Evolutionary conservation across 2,888 invertebrate genomes (phyloP).

Genomic region (Nipponacmea schrenckii): DNA sequence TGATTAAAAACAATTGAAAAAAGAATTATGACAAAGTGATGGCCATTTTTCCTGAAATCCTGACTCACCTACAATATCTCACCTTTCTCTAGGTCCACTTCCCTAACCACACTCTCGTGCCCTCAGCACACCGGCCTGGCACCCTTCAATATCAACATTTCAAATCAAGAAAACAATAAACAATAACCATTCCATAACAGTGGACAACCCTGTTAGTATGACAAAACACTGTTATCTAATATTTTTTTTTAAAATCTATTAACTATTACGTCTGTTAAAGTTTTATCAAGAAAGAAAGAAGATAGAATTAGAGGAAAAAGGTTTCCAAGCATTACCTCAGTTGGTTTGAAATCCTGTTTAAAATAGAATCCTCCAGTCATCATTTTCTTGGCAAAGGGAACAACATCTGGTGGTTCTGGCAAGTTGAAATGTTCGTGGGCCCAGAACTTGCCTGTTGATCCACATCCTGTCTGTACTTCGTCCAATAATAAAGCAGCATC

Average conservation of each 20-base stretch:
- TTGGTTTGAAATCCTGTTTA: constrained; percentile 77
- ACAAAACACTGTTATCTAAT: too few species aligned
- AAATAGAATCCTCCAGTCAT: constrained; percentile 94
- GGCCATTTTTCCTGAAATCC: neutral
- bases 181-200: too few species aligned
- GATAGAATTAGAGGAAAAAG: too few species aligned
- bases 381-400: constrained; percentile 99
- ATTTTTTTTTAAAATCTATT: too few species aligned
- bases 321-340: constrained; percentile 58
- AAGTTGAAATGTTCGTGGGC: constrained; percentile 93
- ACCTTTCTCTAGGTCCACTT: neutral
- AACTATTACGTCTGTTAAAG: too few species aligned
- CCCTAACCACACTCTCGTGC: neutral
- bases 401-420: constrained; percentile 86
- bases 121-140: constrained; percentile 4
- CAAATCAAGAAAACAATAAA: too few species aligned
- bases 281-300: too few species aligned
- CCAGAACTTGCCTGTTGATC: constrained; percentile 97
- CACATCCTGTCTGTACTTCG: constrained; percentile 98
- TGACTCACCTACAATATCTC: neutral
- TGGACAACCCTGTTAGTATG: too few species aligned
- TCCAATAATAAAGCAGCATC: constrained; percentile 87
- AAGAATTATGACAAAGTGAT: too few species aligned
- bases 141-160: neutral
- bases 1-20: too few species aligned